A percentile compares a stretch with the other conserved stretches of the same genome.
phyloP scores from a whole-genome alignment of 2,888 invertebrate genomes.

The Macrophya alboannulata region DNA sequence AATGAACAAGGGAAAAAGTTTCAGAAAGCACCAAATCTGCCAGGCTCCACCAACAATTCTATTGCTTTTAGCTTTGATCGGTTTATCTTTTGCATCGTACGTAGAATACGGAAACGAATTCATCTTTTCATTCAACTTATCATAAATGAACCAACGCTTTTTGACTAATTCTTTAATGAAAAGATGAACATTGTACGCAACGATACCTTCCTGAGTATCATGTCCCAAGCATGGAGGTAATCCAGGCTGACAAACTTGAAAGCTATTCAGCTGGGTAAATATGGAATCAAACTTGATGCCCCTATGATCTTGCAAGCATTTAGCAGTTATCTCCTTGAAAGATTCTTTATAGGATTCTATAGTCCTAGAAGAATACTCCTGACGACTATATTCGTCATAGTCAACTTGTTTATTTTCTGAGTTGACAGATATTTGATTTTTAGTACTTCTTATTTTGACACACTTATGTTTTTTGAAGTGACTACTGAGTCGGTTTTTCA shows the following conservation, averaged over 20 bases:
- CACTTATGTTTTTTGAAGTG: neutral
- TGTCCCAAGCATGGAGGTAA: neutral
- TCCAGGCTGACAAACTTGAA: neutral
- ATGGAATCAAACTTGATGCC: neutral
- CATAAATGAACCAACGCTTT: neutral
- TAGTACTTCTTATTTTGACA: neutral
- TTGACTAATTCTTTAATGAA: neutral
- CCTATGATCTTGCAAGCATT: neutral
- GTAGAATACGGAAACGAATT: neutral
- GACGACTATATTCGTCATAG: neutral
- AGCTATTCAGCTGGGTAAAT: neutral
- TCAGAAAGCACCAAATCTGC: neutral
- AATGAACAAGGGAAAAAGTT: neutral
- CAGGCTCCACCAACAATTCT: neutral
- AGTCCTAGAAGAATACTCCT: neutral
- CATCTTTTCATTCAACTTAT: neutral
- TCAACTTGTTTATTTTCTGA: neutral
- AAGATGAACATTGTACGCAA: neutral
- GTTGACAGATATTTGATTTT: neutral
- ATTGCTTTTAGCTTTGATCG: neutral
- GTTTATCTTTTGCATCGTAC: neutral
- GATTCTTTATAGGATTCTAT: slow-evolving; percentile 3
- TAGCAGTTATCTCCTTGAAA: neutral
- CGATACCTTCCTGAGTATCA: neutral
- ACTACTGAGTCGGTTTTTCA: neutral